These are phyloP conservation scores for Drosophila punjabiensis DNA, from an alignment of 1,140 invertebrate species.

Conservation along the genomic window DNA sequence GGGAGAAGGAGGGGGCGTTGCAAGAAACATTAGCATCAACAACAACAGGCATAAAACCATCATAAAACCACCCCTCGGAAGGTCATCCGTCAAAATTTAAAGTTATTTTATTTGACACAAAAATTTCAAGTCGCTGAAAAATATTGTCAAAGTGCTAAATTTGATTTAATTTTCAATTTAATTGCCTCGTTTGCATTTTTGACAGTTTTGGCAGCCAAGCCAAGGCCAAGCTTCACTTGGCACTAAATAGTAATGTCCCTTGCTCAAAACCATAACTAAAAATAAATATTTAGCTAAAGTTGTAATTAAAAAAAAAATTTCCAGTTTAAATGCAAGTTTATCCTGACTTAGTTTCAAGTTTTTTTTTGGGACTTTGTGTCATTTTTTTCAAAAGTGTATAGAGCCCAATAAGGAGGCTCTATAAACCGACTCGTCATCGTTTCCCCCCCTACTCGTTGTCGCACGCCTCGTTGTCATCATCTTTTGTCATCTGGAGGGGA, in stretches of 20 bases:
- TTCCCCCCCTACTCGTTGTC: neutral
- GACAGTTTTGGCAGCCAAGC: neutral
- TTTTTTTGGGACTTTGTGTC: neutral
- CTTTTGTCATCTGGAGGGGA: slow-evolving; percentile 31
- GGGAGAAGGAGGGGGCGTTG: slow-evolving; percentile 10
- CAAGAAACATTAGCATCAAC: slow-evolving; percentile 46
- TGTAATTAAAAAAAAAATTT: too few relatives aligned
- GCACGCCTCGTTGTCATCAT: slow-evolving; percentile 37
- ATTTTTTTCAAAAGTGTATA: slow-evolving; percentile 12
- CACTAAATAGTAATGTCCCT: neutral
- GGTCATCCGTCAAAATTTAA: slow-evolving; percentile 43
- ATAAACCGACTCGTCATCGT: slow-evolving; percentile 15
- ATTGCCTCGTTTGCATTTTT: slow-evolving; percentile 59
- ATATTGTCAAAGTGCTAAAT: slow-evolving; percentile 46
- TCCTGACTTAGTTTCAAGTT: neutral
- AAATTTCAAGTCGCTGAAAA: slow-evolving; percentile 29
- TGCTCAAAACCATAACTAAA: neutral
- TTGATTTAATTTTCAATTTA: slow-evolving; percentile 57
- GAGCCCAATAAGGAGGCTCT: too few relatives aligned
- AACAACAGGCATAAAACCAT: slow-evolving; percentile 24
- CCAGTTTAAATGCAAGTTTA: neutral
- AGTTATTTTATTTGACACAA: slow-evolving; percentile 34
- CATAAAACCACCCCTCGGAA: neutral
- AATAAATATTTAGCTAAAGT: neutral
- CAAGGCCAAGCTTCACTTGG: neutral